Evolutionary conservation across 2,113 vertebrate genomes (phyloP), one percentile per base, ranked within the genome.

Genomic region (Dendropsophus ebraccatus): DNA sequence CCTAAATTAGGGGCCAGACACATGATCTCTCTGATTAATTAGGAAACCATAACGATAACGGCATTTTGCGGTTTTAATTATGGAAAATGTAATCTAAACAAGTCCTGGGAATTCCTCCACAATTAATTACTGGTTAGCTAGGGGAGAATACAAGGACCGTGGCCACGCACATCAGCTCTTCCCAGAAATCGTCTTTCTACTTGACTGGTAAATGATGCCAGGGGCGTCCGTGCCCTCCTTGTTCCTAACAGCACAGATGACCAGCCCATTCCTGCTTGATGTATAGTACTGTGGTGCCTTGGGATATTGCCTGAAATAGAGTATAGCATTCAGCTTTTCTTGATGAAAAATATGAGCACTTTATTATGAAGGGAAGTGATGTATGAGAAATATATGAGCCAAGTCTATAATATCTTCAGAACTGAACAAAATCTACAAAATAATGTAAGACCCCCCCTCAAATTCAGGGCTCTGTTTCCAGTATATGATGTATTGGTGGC

Each of bases 121-220:
- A 89, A 72, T 75, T 90, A 89, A 87, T 91, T 90, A 89, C 47
- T 75, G 78, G 87, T 84, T 85, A 86, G 62, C 87, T 13, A 67
- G 2, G 73, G 37, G 37, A 41, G 85, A 81, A 41, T 69, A 23
- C 25, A 45, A 84, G 52, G 65, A 50, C 72, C 65, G 21, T 84
- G 89, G 54, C 87, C 56, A 87, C 78, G 79, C 73, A 11, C 78
- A 13, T 45, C 86, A 80, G 23, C 58, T 62, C 82, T 89, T 86
- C 88, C 73, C 28, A 87, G 79, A 79, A 76, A 52, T 45, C 3
- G 28, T 25, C 14, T 58, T 87, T 65, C 72, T 65, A 67, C 60
- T 78, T 72, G 88, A 87, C 82, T 81, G 81, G 85, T 45, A 70
- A 56, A 58, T 88, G 5, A 2, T 88, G 69, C 80, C 81, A 19